Evolutionary conservation across 2,113 vertebrate genomes (phyloP).

Genomic region (Oncorhynchus keta): DNA sequence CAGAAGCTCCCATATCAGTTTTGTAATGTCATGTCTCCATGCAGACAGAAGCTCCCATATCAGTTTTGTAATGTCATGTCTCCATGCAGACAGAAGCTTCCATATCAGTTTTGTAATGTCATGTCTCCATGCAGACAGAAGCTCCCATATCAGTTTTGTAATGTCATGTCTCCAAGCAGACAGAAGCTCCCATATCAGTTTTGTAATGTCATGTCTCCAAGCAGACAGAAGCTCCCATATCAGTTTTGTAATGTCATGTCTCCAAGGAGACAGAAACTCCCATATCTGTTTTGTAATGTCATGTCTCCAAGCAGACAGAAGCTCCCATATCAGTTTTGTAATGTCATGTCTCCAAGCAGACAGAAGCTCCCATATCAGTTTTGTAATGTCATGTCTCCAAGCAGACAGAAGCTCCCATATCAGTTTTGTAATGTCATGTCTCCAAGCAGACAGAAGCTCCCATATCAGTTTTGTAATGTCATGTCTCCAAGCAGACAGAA

Average conservation of each 20-base stretch:
- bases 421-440: neutral
- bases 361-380: no score
- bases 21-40: constrained; percentile 17
- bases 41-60: neutral
- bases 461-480: neutral
- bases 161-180: neutral
- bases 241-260: neutral
- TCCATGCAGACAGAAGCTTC: constrained; percentile 19
- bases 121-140: constrained; percentile 21
- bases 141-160: neutral
- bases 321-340: neutral
- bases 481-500: neutral
- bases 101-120: neutral
- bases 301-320: constrained; percentile 21
- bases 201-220: no score
- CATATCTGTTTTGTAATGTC: neutral
- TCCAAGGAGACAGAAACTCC: constrained; percentile 22
- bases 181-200: no score
- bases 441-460: constrained; percentile 21
- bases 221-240: no score
- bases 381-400: no score
- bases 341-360: constrained; percentile 20
- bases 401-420: neutral
- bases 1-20: neutral
- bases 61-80: neutral